Conservation (phyloP, 1,140 invertebrate species). For the Rhizoglyphus robini region DNA sequence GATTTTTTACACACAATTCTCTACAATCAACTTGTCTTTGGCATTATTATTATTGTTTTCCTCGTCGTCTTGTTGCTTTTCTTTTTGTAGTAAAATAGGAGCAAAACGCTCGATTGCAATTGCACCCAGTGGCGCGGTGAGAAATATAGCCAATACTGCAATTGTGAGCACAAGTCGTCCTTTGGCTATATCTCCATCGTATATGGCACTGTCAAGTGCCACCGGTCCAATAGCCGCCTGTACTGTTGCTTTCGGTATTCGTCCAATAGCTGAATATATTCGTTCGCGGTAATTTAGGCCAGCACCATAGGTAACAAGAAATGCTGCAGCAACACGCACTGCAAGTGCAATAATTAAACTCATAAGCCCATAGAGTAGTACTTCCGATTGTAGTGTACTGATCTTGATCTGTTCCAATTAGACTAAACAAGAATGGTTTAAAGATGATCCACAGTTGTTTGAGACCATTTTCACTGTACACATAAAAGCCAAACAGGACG, state of each 20-base stretch:
- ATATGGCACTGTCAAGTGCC: conserved; percentile 50
- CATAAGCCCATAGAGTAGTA: conserved; percentile 29
- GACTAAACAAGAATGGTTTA: conserved; percentile 74
- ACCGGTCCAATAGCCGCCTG: conserved; percentile 69
- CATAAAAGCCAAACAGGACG: conserved; percentile 6
- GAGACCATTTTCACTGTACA: conserved; percentile 61
- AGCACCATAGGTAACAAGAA: conserved; percentile 43
- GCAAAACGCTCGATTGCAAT: conserved; percentile 62
- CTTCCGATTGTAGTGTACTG: conserved; percentile 28
- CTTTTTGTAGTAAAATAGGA: neutral
- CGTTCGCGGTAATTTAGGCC: conserved; percentile 69
- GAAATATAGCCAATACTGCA: conserved; percentile 70
- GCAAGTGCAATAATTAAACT: conserved; percentile 39
- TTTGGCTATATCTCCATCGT: conserved; percentile 22
- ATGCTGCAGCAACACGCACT: conserved; percentile 44
- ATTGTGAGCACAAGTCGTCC: conserved; percentile 42
- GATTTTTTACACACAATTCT: too few relatives aligned
- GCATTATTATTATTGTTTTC: too few relatives aligned
- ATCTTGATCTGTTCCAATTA: conserved; percentile 68
- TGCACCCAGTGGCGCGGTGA: conserved; percentile 78
- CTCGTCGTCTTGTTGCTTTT: too few relatives aligned
- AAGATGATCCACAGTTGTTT: conserved; percentile 87
- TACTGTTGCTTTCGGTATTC: conserved; percentile 87
- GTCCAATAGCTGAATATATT: conserved; percentile 69
- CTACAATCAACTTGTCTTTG: too few relatives aligned